Conservation (phyloP, 1,140 invertebrate species). For the Zaprionus vittiger region DNA sequence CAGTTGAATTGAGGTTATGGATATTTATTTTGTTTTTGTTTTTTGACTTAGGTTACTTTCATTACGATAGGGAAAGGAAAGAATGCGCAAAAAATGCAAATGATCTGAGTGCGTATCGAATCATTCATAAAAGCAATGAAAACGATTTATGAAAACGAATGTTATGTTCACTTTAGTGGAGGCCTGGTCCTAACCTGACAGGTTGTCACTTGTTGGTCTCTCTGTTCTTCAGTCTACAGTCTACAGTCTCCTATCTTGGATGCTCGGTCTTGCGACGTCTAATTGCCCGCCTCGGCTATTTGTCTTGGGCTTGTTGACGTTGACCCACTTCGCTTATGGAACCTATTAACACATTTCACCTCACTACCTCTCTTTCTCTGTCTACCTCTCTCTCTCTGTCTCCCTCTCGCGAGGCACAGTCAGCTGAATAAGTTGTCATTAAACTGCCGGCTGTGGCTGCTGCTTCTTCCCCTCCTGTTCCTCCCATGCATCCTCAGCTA, state of each 20-base stretch:
- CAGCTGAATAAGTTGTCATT: conserved; percentile 62
- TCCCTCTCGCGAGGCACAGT: neutral
- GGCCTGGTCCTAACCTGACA: neutral
- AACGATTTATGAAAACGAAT: neutral
- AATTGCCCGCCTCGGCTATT: conserved; percentile 56
- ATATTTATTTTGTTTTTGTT: neutral
- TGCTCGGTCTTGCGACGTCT: conserved; percentile 38
- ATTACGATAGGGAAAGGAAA: too few species aligned
- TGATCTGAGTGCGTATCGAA: neutral
- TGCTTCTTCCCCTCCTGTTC: conserved; percentile 26
- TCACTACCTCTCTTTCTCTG: neutral
- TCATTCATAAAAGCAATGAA: neutral
- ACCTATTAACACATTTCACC: conserved; percentile 82
- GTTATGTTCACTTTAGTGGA: neutral
- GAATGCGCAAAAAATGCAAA: neutral
- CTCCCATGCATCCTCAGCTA: too few species aligned
- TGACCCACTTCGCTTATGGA: conserved; percentile 77
- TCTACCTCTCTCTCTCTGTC: too few species aligned
- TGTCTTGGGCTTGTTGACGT: conserved; percentile 57
- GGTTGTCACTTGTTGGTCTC: conserved; percentile 5
- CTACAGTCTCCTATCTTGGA: conserved; percentile 14
- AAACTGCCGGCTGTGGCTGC: conserved; percentile 39
- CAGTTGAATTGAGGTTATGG: too few species aligned
- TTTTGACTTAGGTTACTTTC: neutral
- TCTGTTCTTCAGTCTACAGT: conserved; percentile 6